Conservation (phyloP, 2,113 vertebrate genomes). For the Apteryx mantelli region DNA sequence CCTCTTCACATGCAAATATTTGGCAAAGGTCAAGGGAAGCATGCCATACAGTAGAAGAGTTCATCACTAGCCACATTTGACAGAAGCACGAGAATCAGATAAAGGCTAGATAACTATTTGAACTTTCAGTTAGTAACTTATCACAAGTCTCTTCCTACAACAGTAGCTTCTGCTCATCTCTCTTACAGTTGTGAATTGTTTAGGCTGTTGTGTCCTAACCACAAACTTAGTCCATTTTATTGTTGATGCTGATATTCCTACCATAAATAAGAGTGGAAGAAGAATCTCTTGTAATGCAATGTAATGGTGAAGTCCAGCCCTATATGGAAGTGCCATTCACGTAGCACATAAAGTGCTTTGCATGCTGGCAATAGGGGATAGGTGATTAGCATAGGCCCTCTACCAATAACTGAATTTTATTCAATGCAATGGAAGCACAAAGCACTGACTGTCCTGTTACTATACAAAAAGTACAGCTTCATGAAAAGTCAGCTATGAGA, state of each 20-base stretch:
- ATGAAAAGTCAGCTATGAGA: background rate
- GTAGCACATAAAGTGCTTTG: background rate
- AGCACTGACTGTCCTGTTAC: slow-evolving; percentile 2
- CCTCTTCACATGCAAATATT: slow-evolving; percentile 38
- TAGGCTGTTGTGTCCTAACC: background rate
- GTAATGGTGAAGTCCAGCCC: background rate
- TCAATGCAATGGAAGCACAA: background rate
- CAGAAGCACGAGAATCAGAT: background rate
- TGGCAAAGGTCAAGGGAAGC: background rate
- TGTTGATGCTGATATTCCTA: background rate
- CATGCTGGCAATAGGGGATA: background rate
- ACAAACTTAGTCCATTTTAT: background rate
- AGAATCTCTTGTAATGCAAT: background rate
- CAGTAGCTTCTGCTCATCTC: background rate
- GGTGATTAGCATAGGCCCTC: background rate
- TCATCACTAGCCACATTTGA: background rate
- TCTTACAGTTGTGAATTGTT: background rate
- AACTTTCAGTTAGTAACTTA: background rate
- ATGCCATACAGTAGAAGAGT: background rate
- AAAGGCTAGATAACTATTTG: background rate
- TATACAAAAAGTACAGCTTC: background rate
- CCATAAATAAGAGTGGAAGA: background rate
- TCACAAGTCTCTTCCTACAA: background rate
- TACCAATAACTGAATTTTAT: background rate
- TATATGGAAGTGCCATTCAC: background rate